Evolutionary conservation across 2,797 vertebrate species (phyloP), one percentile per base, ranked within the genome.

Genomic region (Antennarius maculatus): DNA sequence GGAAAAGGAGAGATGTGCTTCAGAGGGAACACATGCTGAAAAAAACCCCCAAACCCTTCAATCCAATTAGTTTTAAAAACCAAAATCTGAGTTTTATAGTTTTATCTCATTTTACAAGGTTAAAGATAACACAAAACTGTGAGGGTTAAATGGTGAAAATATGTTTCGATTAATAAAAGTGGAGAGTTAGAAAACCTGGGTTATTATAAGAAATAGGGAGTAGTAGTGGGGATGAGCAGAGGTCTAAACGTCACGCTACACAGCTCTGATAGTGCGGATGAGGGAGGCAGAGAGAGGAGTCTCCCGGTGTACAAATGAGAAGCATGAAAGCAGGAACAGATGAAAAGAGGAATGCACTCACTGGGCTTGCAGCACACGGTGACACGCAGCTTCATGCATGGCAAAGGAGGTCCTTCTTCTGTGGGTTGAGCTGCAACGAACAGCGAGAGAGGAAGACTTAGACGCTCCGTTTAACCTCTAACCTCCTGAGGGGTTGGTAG

Each of bases 311-410:
- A 71, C 54, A 23, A 23, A 52, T 79, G 81, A 80, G 56, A 47
- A 13, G 39, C 81, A 87, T 54, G 71, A 75, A 79, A 79, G 75
- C 67, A 73, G 7, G 69, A 74, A 54, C 27, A 68, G 79, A 86
- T 85, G 70, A 87, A 83, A 80, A 78, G 78, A 82, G 3, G 76
- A 80, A 81, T 60, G 77, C 82, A 93, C 93, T 93, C 87, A 94
- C 93, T 87, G 57, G 87, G 69, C 75, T 86, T 81, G 16, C 92
- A 93, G 86, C 92, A 93, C 81, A 94, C 92, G 48, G 90, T 91
- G 80, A 94, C 84, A 48, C 91, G 90, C 69, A 94, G 74, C 88
- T 91, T 93, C 92, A 94, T 93, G 82, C 93, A 94, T 67, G 88
- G 91, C 82, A 92, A 86, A 58, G 84, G 86, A 71, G 91, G 89